Evolutionary conservation across 2,797 vertebrate species (phyloP), one percentile per base, ranked within the genome.

Genomic region (Platyrinchus mystaceus): DNA sequence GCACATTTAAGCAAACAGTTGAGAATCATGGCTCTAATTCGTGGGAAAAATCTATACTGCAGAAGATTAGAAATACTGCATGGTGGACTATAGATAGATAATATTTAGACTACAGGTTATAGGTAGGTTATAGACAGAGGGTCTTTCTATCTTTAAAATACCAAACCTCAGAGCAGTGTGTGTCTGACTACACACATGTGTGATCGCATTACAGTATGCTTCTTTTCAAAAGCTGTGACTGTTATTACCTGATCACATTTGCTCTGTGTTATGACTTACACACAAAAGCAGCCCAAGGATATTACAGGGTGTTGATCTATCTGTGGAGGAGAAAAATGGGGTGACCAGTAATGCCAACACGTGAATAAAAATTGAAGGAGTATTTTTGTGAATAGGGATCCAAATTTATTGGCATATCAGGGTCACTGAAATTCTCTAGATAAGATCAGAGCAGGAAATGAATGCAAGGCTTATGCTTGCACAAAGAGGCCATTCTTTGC

Each of bases 381-480:
- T 67, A 55, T 34, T 70, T 91, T 81, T 76, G 71, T 56, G 58
- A 39, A 76, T 69, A 68, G 63, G 58, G 70, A 78, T 37, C 62
- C 47, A 85, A 89, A 73, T 84, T 94, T 95, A 93, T 93, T 46
- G 24, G 80, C 75, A 63, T 67, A 85, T 93, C 91, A 94, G 79
- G 84, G 87, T 87, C 89, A 84, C 85, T 93, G 84, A 87, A 82
- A 90, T 87, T 94, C 79, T 76, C 87, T 24, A 96, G 94, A 96
- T 97, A 97, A 94, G 89, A 96, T 95, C 89, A 90, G 62, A 87
- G 84, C 27, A 68, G 62, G 68, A 93, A 90, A 96, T 96, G 93
- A 97, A 95, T 93, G 68, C 87, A 91, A 85, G 87, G 84, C 73
- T 94, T 96, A 88, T 96, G n/a, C 58, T 36, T 69, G 62, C 84